phyloP scores from a whole-genome alignment of 2,113 vertebrate species.

The Peromyscus polionotus region DNA sequence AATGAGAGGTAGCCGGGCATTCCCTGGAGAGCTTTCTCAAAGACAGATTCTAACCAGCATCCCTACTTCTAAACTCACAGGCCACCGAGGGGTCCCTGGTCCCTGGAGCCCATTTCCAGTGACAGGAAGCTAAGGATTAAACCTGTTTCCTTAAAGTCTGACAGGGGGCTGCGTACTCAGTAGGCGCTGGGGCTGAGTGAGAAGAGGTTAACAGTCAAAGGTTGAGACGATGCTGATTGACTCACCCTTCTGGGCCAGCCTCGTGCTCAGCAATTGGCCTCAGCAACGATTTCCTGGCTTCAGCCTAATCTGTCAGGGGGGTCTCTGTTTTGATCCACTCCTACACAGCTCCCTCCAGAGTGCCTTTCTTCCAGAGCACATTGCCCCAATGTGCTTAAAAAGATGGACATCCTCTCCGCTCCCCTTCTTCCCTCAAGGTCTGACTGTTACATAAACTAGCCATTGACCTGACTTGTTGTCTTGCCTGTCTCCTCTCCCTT shows the following conservation, averaged over 20 bases:
- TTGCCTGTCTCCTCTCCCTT: background rate
- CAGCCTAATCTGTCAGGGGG: accelerated
- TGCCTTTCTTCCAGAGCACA: background rate
- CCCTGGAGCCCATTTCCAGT: background rate
- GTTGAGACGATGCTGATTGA: background rate
- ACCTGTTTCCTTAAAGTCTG: background rate
- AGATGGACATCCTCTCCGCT: background rate
- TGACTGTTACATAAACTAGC: background rate
- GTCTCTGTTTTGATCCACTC: background rate
- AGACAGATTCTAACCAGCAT: background rate
- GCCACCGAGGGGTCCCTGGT: background rate
- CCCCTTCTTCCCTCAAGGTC: background rate
- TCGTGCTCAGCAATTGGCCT: background rate
- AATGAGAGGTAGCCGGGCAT: background rate
- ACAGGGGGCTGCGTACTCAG: background rate
- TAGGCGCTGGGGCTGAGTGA: background rate
- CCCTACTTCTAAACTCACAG: background rate
- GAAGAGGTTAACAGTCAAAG: background rate
- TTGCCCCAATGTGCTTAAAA: background rate
- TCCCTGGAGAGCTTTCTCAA: background rate
- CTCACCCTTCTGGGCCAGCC: accelerated
- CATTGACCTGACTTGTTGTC: background rate
- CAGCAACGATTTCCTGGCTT: background rate
- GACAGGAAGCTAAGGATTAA: background rate
- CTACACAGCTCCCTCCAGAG: background rate